These are phyloP conservation scores for Matsumyia berberina DNA, from an alignment of 2,888 invertebrate species.

Conservation along the genomic window DNA sequence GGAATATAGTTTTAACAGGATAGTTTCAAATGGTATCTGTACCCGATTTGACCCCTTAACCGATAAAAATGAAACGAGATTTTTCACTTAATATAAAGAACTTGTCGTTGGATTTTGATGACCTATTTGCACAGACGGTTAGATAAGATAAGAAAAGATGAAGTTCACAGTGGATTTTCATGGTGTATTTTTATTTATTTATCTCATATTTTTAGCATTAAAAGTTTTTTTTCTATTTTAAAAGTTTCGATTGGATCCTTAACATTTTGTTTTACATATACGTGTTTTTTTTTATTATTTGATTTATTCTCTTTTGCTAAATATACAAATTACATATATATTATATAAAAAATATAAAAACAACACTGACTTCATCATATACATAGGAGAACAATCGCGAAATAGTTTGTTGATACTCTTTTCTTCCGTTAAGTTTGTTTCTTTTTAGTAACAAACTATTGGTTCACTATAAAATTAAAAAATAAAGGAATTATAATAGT, in stretches of 20 bases:
- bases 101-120: too few relatives aligned
- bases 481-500: slow-evolving; percentile 9
- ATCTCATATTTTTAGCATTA: slow-evolving; percentile 37
- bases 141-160: too few relatives aligned
- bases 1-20: background rate
- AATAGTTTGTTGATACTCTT: background rate
- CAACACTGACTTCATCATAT: slow-evolving; percentile 61
- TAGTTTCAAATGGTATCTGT: background rate
- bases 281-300: slow-evolving; percentile 15
- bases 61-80: too few relatives aligned
- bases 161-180: too few relatives aligned
- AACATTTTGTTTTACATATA: background rate
- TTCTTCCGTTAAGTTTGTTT: background rate
- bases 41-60: too few relatives aligned
- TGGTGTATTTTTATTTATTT: slow-evolving; percentile 30
- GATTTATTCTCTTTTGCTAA: slow-evolving; percentile 31
- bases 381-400: slow-evolving; percentile 25
- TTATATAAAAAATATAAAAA: slow-evolving; percentile 43
- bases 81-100: too few relatives aligned
- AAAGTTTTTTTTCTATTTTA: slow-evolving; percentile 22
- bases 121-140: too few relatives aligned
- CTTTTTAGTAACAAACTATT: slow-evolving; percentile 22
- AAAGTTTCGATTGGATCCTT: background rate
- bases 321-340: slow-evolving; percentile 30
- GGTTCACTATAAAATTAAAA: slow-evolving; percentile 12